phyloP scores from a whole-genome alignment of 2,797 vertebrate genomes.

The Gadopsis marmoratus region DNA sequence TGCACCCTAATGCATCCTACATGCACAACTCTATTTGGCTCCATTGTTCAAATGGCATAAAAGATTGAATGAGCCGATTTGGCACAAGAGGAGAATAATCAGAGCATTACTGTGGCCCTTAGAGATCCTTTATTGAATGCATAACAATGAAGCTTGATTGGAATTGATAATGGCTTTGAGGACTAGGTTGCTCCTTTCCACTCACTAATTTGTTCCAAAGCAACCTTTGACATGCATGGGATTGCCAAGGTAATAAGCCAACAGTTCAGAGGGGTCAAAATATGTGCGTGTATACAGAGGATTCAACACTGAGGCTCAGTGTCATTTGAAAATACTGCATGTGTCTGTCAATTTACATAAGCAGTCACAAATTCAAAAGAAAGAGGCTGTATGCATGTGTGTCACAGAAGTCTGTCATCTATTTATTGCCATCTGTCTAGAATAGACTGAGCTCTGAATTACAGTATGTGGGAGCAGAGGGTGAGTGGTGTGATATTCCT shows the following conservation, averaged over 20 bases:
- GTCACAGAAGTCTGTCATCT: slow-evolving; percentile 44
- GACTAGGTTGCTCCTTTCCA: slow-evolving; percentile 71
- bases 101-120: slow-evolving; percentile 76
- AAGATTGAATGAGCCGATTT: slow-evolving; percentile 79
- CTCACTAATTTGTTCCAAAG: slow-evolving; percentile 82
- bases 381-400: slow-evolving; percentile 31
- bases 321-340: slow-evolving; percentile 28
- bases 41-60: slow-evolving; percentile 72
- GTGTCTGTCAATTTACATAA: slow-evolving; percentile 41
- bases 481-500: slow-evolving; percentile 64
- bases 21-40: slow-evolving; percentile 51
- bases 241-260: slow-evolving; percentile 77
- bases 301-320: slow-evolving; percentile 2
- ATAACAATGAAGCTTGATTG: slow-evolving; percentile 86
- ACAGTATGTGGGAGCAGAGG: slow-evolving; percentile 35
- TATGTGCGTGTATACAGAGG: slow-evolving; percentile 49
- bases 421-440: slow-evolving; percentile 42
- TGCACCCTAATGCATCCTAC: background rate
- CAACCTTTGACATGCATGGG: slow-evolving; percentile 77
- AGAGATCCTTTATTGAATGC: slow-evolving; percentile 83
- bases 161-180: slow-evolving; percentile 84
- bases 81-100: slow-evolving; percentile 82
- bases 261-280: slow-evolving; percentile 56
- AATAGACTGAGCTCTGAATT: slow-evolving; percentile 56
- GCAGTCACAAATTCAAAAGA: slow-evolving; percentile 17